These are phyloP conservation scores for Therioaphis trifolii DNA, from an alignment of 2,888 invertebrate genomes.

Conservation along the genomic window DNA sequence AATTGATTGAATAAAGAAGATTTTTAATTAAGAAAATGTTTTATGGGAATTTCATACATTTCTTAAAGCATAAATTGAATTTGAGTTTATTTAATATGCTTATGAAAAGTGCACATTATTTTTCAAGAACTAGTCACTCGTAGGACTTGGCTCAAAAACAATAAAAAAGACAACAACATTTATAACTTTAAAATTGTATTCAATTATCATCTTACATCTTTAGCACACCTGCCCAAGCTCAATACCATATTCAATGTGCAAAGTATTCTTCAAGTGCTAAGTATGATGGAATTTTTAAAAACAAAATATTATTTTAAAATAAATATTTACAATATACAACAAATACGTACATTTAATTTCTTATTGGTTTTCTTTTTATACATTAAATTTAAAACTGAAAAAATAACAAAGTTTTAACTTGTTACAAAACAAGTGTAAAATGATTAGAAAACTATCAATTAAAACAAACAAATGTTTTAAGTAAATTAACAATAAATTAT, in stretches of 20 bases:
- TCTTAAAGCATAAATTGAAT: too few species aligned
- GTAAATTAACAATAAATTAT: too few species aligned
- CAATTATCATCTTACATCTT: background rate
- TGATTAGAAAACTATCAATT: background rate
- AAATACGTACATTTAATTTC: constrained; percentile 42
- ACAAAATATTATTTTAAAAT: background rate
- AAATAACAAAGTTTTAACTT: constrained; percentile 34
- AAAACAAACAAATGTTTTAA: too few species aligned
- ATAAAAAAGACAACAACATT: background rate
- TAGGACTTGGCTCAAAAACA: background rate
- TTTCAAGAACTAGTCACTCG: background rate
- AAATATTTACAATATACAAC: constrained; percentile 10
- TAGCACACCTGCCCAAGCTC: background rate
- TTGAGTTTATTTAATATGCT: background rate
- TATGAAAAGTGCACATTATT: background rate
- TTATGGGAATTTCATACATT: background rate
- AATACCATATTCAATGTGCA: background rate
- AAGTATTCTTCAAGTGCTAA: background rate
- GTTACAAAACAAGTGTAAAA: background rate
- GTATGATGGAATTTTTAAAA: background rate
- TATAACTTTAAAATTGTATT: background rate
- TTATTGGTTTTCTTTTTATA: constrained; percentile 33
- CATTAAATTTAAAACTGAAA: constrained; percentile 40
- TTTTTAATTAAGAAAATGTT: background rate
- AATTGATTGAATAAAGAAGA: background rate